Base-by-base conservation (phyloP, 2,113 vertebrate genomes). In the Polypterus bichir region DNA sequence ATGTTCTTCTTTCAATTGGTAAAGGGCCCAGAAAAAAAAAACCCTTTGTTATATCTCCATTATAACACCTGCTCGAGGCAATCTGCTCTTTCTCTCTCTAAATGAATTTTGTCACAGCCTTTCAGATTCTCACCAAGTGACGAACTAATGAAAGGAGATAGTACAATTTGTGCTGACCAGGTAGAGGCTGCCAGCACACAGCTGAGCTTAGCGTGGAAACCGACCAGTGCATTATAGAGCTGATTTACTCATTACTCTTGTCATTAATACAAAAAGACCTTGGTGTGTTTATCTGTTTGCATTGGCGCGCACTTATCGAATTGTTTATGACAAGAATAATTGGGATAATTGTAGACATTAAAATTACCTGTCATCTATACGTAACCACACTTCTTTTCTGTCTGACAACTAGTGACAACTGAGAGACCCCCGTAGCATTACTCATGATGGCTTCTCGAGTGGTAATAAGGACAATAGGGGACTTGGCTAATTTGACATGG, bases 251-350 rank as follows among this genome's bases (percentile, higher is more conserved):
- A 97, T 97, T 97, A 94, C 88, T 80, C 83, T 81, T 78, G 81
- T 86, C 89, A 90, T 97, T 96, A 96, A 88, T 89, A 81, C 86
- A 83, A 6, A 85, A 85, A 88, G 89, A 86, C 87, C 86, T 83
- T 74, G 74, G 82, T 80, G 83, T 88, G 85, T 93, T 92, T 91
- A 93, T 97, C 92, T 96, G 92, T 97, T 96, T 97, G 89, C 91
- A 79, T 94, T 97, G 91, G 89, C 85, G 84, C 88, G 86, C 89
- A 84, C 91, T 94, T 90, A 92, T 92, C 82, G 88, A 94, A 98
- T 98, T 97, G 95, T 97, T 97, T 97, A 95, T 98, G 95, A 98
- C 95, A 94, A 90, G 87, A 92, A 90, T 98, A 97, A 98, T 96
- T 94, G 92, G 89, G 85, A 89, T 97, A 97, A 98, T 97, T 97